phyloP scores from a whole-genome alignment of 1,140 invertebrate species.

The Melanaphis sacchari region DNA sequence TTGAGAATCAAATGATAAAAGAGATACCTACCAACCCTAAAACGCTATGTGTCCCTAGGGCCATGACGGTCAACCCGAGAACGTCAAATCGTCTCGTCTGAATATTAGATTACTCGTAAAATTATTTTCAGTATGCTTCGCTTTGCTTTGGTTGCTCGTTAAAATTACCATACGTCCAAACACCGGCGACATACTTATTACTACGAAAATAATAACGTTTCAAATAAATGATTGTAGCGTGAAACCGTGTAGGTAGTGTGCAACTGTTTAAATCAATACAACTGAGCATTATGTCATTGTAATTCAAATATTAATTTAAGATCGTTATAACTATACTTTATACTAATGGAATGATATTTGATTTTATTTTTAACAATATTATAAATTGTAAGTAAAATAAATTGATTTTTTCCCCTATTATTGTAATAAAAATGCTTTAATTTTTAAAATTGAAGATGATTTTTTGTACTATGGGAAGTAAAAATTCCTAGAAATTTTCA shows the following conservation, averaged over 20 bases:
- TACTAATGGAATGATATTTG: too few species aligned
- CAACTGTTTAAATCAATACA: neutral
- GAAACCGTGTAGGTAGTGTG: neutral
- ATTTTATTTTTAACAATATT: too few species aligned
- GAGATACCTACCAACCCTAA: neutral
- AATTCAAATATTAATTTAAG: neutral
- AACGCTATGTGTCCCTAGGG: neutral
- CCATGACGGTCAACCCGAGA: neutral
- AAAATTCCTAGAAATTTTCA: too few species aligned
- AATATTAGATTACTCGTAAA: neutral
- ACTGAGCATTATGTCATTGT: neutral
- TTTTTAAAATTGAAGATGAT: neutral
- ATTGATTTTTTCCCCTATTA: neutral
- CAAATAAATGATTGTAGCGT: neutral
- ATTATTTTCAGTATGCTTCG: neutral
- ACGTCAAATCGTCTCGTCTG: neutral
- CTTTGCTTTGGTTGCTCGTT: neutral
- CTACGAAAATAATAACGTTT: neutral
- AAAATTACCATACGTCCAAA: conserved; percentile 12
- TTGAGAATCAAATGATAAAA: neutral
- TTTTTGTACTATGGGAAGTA: neutral
- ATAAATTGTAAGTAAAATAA: too few species aligned
- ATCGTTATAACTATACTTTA: too few species aligned
- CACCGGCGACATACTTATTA: neutral
- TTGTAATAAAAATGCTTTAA: neutral